Evolutionary conservation across 2,888 invertebrate species (phyloP).

Genomic region (Aphrophora alni): DNA sequence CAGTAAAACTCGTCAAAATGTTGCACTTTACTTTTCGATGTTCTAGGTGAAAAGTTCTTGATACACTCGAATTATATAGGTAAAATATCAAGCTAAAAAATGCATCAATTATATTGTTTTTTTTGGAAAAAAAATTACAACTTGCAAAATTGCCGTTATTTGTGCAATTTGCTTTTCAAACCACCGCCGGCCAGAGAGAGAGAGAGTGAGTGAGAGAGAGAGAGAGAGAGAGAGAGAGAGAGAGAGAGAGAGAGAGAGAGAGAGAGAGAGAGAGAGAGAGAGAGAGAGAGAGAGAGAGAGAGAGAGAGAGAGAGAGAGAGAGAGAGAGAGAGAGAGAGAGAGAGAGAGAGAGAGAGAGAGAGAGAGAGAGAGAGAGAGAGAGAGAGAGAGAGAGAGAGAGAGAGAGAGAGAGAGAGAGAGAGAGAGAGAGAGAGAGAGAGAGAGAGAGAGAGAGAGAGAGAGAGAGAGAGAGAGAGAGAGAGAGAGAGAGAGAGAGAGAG

Average conservation of each 20-base stretch:
- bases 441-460: slow-evolving; percentile 35
- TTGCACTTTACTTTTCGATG: no score
- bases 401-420: slow-evolving; percentile 37
- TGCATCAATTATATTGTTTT: no score
- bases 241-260: slow-evolving; percentile 36
- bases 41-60: no score
- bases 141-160: no score
- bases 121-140: no score
- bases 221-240: slow-evolving; percentile 34
- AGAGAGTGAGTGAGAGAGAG: slow-evolving; percentile 33
- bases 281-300: slow-evolving; percentile 36
- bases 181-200: no score
- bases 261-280: slow-evolving; percentile 37
- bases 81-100: no score
- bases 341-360: slow-evolving; percentile 38
- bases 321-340: slow-evolving; percentile 35
- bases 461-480: slow-evolving; percentile 37
- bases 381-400: slow-evolving; percentile 34
- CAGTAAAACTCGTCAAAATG: no score
- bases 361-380: slow-evolving; percentile 36
- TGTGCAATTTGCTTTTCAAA: no score
- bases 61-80: no score
- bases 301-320: slow-evolving; percentile 37
- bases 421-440: slow-evolving; percentile 38
- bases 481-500: slow-evolving; percentile 30